Percentiles rank a stretch among this genome's conserved stretches.
phyloP scores from a whole-genome alignment of 2,113 vertebrate species.

The Rhombomys opimus region DNA sequence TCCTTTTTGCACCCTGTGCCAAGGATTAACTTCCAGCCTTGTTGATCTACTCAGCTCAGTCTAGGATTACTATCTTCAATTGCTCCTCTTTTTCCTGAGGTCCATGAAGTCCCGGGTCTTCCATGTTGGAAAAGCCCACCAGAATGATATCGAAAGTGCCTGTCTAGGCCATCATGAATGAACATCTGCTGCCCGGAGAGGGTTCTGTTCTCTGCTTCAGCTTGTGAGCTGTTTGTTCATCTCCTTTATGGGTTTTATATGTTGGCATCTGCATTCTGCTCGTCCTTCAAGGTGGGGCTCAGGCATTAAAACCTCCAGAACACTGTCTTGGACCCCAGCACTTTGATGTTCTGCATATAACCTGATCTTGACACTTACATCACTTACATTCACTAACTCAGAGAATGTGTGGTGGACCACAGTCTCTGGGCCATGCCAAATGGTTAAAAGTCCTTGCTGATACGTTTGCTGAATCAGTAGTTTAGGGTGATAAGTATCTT shows the following conservation, averaged over 20 bases:
- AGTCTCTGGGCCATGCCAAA: not conserved
- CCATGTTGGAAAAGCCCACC: no score
- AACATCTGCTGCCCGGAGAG: not conserved
- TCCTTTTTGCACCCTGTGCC: not conserved
- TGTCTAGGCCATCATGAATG: not conserved
- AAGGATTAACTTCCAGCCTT: not conserved
- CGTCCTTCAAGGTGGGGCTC: not conserved
- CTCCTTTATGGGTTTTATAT: not conserved
- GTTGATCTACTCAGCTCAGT: not conserved
- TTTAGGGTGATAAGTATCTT: not conserved
- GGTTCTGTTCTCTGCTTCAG: not conserved
- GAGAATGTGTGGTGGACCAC: not conserved
- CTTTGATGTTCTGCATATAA: not conserved
- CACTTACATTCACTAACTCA: not conserved
- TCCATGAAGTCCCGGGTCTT: not conserved
- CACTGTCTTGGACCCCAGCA: not conserved
- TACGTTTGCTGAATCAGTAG: not conserved
- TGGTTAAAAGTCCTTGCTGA: slow-evolving; percentile 33
- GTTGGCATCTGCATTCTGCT: not conserved
- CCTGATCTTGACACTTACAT: slow-evolving; percentile 9
- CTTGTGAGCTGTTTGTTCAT: not conserved
- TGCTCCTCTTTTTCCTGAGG: not conserved
- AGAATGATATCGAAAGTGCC: not conserved
- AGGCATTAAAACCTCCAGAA: not conserved
- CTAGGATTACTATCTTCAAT: not conserved